A percentile compares a stretch with the other conserved stretches of the same genome.
Evolutionary conservation across 2,797 vertebrate species (phyloP).

Genomic region (Galaxias olidus): DNA sequence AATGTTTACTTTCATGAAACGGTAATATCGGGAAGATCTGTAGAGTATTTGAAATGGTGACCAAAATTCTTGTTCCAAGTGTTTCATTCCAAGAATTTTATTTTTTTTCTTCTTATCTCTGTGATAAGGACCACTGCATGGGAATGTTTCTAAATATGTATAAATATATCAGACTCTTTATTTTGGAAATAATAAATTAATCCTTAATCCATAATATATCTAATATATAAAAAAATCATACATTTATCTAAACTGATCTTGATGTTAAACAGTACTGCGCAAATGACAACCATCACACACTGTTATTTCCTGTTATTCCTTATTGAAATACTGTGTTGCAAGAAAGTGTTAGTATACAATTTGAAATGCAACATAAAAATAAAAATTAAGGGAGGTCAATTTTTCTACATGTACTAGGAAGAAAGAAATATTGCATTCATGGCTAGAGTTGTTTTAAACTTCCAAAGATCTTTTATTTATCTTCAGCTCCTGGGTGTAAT

Average conservation of each 20-base stretch:
- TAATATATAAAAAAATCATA: no score
- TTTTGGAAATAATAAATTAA: constrained; percentile 1
- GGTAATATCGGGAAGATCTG: no score
- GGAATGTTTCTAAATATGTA: constrained; percentile 7
- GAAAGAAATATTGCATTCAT: no score
- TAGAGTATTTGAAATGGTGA: neutral
- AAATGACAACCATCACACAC: constrained; percentile 19
- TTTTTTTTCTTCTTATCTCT: constrained; percentile 43
- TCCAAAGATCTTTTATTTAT: no score
- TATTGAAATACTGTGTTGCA: constrained; percentile 12
- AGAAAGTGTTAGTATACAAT: no score
- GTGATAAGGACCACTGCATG: constrained; percentile 18
- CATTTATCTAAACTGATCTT: neutral
- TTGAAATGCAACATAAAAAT: no score
- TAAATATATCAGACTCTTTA: neutral
- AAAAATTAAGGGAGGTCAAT: no score
- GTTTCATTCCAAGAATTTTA: neutral
- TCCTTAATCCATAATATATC: neutral
- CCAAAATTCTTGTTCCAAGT: constrained; percentile 27
- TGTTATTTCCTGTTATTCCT: neutral
- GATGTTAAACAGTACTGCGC: constrained; percentile 16
- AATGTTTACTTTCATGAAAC: no score
- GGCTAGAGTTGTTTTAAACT: no score
- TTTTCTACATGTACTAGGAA: no score
- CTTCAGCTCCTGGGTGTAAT: no score